Conservation (phyloP, 2,888 invertebrate genomes). For the Pristionchus arcanus region DNA sequence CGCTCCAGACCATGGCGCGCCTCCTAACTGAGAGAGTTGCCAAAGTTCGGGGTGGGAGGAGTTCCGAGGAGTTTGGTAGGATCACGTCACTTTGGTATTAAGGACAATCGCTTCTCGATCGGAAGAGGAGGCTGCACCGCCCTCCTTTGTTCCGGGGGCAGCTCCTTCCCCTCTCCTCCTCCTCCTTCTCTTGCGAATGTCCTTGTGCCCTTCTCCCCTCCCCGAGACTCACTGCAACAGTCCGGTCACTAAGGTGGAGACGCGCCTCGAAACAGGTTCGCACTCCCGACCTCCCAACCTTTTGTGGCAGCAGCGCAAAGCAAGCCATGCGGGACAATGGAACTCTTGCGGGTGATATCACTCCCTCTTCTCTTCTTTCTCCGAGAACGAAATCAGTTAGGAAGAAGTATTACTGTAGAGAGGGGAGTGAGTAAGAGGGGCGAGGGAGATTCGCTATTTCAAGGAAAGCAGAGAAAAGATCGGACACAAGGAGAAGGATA, state of each 20-base stretch:
- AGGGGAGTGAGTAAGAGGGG: neutral
- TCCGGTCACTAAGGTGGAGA: conserved; percentile 44
- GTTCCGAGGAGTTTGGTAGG: neutral
- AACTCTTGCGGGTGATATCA: conserved; percentile 31
- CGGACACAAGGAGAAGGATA: neutral
- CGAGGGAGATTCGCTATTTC: no score
- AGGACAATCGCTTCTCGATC: conserved; percentile 47
- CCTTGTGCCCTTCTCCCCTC: neutral
- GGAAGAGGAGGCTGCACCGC: neutral
- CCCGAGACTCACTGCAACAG: conserved; percentile 34
- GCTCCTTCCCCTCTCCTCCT: neutral
- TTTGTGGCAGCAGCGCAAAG: conserved; percentile 10
- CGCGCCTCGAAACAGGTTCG: neutral
- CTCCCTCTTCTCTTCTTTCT: neutral
- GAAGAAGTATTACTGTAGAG: neutral
- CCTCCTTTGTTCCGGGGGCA: neutral
- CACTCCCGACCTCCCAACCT: conserved; percentile 36
- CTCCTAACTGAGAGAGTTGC: conserved; percentile 6
- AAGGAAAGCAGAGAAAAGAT: neutral
- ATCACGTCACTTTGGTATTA: neutral
- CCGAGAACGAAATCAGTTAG: neutral
- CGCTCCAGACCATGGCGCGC: neutral
- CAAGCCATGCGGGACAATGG: conserved; percentile 39
- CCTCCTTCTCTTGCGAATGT: neutral
- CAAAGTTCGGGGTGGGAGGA: conserved; percentile 38